phyloP scores from a whole-genome alignment of 2,797 vertebrate genomes.

The Buphagus erythrorhynchus region DNA sequence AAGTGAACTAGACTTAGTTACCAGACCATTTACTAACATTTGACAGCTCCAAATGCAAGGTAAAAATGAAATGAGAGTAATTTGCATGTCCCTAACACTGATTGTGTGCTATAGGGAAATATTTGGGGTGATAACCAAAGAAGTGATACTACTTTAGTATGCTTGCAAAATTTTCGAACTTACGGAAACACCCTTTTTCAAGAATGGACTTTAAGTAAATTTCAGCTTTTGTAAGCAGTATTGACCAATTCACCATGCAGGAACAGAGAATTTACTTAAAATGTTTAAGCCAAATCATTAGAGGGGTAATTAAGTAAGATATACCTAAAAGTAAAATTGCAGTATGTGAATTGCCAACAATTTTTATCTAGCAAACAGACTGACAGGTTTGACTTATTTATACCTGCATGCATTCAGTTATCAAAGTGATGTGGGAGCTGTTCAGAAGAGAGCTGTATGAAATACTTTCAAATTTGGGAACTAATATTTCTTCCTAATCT shows the following conservation, averaged over 20 bases:
- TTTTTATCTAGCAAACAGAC: not conserved
- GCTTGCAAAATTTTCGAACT: not conserved
- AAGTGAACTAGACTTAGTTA: constrained; percentile 17
- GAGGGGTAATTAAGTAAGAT: not conserved
- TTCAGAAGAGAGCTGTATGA: not conserved
- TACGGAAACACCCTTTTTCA: not conserved
- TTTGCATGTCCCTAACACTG: not conserved
- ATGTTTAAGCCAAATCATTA: not conserved
- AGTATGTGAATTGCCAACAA: not conserved
- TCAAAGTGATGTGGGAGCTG: not conserved
- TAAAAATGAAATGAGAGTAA: not conserved
- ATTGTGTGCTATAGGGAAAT: not conserved
- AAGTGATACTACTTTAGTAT: not conserved
- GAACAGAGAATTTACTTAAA: not conserved
- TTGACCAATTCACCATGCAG: not conserved
- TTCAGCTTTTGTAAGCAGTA: not conserved
- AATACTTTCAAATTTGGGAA: not conserved
- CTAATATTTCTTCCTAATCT: not conserved
- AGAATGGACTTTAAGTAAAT: not conserved
- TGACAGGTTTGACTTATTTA: not conserved
- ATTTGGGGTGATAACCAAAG: not conserved
- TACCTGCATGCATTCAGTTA: not conserved
- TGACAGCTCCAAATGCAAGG: not conserved
- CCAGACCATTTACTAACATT: not conserved
- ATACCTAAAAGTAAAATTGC: not conserved